Percentiles rank a stretch among this genome's conserved stretches.
phyloP scores from a whole-genome alignment of 2,797 vertebrate genomes.

The Smutsia gigantea region DNA sequence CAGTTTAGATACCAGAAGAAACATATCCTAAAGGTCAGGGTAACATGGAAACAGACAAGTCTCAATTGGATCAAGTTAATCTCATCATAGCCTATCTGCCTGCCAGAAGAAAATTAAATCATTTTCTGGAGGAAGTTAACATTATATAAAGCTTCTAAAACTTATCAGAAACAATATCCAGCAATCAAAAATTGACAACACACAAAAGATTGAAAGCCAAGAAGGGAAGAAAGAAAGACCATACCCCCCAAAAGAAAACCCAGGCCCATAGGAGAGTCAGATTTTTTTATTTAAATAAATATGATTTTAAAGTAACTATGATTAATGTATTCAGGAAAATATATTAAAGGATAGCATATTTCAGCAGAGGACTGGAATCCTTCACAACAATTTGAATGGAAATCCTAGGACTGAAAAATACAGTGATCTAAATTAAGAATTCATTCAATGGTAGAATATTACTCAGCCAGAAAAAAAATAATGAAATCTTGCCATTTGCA shows the following conservation, averaged over 20 bases:
- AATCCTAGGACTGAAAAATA: background rate
- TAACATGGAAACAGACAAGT: background rate
- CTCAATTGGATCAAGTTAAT: background rate
- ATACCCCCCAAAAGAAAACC: background rate
- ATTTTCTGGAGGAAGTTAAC: slow-evolving; percentile 16
- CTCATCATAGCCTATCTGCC: background rate
- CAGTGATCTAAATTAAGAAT: background rate
- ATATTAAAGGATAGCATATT: background rate
- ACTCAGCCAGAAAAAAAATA: too few species aligned
- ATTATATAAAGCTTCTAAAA: background rate
- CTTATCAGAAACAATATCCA: background rate
- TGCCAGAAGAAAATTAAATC: background rate
- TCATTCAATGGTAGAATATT: background rate
- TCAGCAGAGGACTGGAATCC: background rate
- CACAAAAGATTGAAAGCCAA: background rate
- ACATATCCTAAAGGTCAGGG: background rate
- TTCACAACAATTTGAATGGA: background rate
- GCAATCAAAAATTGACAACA: background rate
- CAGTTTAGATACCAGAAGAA: background rate
- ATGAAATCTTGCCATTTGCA: too few species aligned
- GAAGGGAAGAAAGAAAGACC: background rate
- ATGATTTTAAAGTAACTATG: background rate
- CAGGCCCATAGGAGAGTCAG: background rate
- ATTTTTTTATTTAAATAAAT: background rate
- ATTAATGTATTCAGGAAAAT: background rate